phyloP scores from a whole-genome alignment of 2,797 vertebrate species.

The Synanceia verrucosa region DNA sequence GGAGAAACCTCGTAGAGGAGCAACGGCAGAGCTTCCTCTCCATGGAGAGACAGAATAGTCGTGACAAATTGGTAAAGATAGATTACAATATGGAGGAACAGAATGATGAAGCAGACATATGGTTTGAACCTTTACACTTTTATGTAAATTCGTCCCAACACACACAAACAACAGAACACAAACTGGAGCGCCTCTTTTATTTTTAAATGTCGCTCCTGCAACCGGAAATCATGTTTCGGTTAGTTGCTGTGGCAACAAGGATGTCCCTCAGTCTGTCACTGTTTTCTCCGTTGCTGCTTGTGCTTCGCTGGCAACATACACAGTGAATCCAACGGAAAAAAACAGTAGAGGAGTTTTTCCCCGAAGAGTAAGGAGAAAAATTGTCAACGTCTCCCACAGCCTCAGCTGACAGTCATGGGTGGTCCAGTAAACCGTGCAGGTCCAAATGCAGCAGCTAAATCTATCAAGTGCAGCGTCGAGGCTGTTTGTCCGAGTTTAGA shows the following conservation, averaged over 20 bases:
- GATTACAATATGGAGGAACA: neutral
- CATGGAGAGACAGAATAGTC: no score
- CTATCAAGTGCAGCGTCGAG: conserved; percentile 21
- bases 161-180: no score
- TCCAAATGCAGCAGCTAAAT: neutral
- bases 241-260: conserved; percentile 76
- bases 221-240: conserved; percentile 48
- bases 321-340: conserved; percentile 45
- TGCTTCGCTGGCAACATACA: conserved; percentile 56
- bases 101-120: no score
- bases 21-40: no score
- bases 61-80: neutral
- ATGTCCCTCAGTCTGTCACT: conserved; percentile 69
- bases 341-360: conserved; percentile 36
- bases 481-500: conserved; percentile 10
- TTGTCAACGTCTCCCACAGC: neutral
- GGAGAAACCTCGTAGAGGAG: no score
- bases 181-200: conserved; percentile 37
- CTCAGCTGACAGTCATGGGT: neutral
- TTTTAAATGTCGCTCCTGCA: conserved; percentile 49
- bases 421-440: neutral
- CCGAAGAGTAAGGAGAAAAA: conserved; percentile 11
- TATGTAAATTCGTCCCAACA: neutral
- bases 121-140: fast-evolving
- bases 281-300: conserved; percentile 46